These are phyloP conservation scores for Aurelia sp. DNA, from an alignment of 30 jellyfish, hydroid and myxozoan species.

Conservation along the genomic window DNA sequence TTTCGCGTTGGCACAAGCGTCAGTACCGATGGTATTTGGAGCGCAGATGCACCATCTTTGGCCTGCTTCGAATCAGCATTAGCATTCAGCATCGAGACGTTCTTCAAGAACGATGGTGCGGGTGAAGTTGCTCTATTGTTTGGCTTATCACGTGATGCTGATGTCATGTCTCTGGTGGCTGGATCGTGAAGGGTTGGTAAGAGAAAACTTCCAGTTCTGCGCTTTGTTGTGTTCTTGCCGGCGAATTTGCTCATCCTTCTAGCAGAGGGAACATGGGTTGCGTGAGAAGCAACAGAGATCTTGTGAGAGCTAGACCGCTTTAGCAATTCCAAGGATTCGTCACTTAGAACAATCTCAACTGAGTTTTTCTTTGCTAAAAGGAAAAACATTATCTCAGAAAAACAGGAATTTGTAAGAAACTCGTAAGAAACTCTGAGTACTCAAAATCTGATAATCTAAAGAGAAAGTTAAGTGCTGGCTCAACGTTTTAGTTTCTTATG, in stretches of 20 bases:
- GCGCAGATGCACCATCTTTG: too few species aligned
- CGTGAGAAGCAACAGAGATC: not conserved
- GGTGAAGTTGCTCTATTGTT: not conserved
- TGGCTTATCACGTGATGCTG: not conserved
- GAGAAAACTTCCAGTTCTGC: not conserved
- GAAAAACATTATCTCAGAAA: not conserved
- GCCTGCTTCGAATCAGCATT: too few species aligned
- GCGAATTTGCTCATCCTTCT: slow-evolving; percentile 20
- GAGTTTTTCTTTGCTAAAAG: slow-evolving; percentile 16
- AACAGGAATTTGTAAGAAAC: not conserved
- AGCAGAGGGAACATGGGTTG: not conserved
- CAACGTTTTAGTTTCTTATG: too few species aligned
- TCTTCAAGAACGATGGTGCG: not conserved
- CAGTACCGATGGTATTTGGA: too few species aligned
- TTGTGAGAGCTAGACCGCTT: not conserved
- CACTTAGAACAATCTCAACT: slow-evolving; percentile 8
- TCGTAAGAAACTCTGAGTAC: too few species aligned
- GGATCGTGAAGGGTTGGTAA: slow-evolving; percentile 27
- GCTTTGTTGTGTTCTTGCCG: not conserved
- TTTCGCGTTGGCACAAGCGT: too few species aligned
- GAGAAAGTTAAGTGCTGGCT: too few species aligned
- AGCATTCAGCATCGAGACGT: too few species aligned
- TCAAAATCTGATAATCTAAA: too few species aligned
- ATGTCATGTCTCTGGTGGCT: not conserved
- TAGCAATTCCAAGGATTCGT: not conserved